These are phyloP conservation scores for Labia minor DNA, from an alignment of 2,888 invertebrate species.

Conservation along the genomic window DNA sequence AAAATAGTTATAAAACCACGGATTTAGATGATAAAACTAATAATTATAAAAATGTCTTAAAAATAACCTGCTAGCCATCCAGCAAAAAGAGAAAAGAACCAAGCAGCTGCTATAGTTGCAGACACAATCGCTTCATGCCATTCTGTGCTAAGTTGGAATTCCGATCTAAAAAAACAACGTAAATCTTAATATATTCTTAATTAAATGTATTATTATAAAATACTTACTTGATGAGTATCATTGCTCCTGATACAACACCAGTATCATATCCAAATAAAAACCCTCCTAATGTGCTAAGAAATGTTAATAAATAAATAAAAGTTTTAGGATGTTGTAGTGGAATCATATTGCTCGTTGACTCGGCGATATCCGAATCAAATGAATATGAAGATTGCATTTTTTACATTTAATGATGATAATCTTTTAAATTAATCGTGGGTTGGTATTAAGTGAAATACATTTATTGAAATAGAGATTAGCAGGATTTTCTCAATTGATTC, in stretches of 20 bases:
- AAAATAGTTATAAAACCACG: too few relatives aligned
- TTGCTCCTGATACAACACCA: slow-evolving; percentile 44
- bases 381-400: too few relatives aligned
- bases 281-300: slow-evolving; percentile 40
- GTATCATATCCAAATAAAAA: slow-evolving; percentile 50
- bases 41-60: too few relatives aligned
- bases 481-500: too few relatives aligned
- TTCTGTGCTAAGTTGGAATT: slow-evolving; percentile 35
- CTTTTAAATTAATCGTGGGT: too few relatives aligned
- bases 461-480: too few relatives aligned
- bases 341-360: not conserved
- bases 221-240: slow-evolving; percentile 33
- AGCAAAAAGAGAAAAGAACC: slow-evolving; percentile 36
- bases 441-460: too few relatives aligned
- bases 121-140: slow-evolving; percentile 42
- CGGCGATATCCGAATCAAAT: too few relatives aligned
- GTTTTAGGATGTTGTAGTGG: slow-evolving; percentile 16
- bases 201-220: too few relatives aligned
- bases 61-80: slow-evolving; percentile 35
- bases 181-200: not conserved
- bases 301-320: slow-evolving; percentile 30
- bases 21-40: too few relatives aligned
- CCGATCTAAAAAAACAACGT: slow-evolving; percentile 30
- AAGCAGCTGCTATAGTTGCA: slow-evolving; percentile 38
- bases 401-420: too few relatives aligned